Evolutionary conservation across 2,888 invertebrate species (phyloP), one percentile per base, ranked within the genome.

Genomic region (Phyllotreta cruciferae): DNA sequence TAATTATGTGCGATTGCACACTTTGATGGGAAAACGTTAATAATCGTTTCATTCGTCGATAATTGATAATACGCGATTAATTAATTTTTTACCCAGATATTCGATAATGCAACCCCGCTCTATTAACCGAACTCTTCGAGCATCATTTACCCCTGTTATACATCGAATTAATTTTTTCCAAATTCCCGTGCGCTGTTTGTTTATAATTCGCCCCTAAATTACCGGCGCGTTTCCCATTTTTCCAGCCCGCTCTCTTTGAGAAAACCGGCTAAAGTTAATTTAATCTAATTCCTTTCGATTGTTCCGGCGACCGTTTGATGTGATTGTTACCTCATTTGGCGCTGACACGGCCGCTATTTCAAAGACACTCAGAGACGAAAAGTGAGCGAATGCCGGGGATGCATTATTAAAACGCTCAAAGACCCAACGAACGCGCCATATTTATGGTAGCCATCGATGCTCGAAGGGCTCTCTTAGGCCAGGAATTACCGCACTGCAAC

Each of bases 341-440:
- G 45, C 58, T 69, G 69, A 69, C 69, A 67, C 58, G 45, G 67
- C 63, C 42, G 67, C 56, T 64, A 72, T 73, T 70, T 72, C 74
- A 75, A 74, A 74, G 73, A 73, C 71, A 70, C 61, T 66, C 61
- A 47, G 10, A 60, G 13, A 9, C 35, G 50, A 35, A 52, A 5
- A 4, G 63, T 65, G 67, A 64, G 60, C 64, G 64, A 65, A 64
- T 67, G 66, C 64, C 11, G 38, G 52, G 37, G 36, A 11, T 52
- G 70, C 67, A 68, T 77, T 78, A 78, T 78, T 78, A 78, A 79
- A 79, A 79, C 74, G 77, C 75, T 78, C 79, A 79, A 79, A 78
- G 78, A 77, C 61, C n/a, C 57, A 73, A 71, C 55, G 63, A 61
- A 53, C 66, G 42, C 45, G 60, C 61, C 56, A 56, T 55, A 60